A percentile compares a stretch with the other conserved stretches of the same genome.
phyloP scores from a whole-genome alignment of 2,113 vertebrate species.

The Capricornis sumatraensis region DNA sequence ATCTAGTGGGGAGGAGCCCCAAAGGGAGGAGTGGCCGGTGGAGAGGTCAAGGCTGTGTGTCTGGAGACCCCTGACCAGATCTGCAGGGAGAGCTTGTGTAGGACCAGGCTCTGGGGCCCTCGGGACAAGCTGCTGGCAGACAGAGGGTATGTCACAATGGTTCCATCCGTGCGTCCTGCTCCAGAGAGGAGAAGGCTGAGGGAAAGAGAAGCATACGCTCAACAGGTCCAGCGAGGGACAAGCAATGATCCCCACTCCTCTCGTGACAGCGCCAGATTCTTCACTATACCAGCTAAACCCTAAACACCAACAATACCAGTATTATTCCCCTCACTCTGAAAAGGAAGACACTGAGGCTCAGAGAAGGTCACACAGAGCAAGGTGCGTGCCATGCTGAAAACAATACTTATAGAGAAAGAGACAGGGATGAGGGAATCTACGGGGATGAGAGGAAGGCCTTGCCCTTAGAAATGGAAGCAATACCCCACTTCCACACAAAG shows the following conservation, averaged over 20 bases:
- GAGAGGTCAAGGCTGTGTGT: neutral
- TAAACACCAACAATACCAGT: neutral
- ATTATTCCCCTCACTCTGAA: neutral
- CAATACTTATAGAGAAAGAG: neutral
- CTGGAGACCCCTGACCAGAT: neutral
- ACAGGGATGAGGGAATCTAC: neutral
- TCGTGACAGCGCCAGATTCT: neutral
- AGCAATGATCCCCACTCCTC: neutral
- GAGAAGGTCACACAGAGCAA: neutral
- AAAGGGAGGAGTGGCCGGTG: neutral
- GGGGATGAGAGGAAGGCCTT: neutral
- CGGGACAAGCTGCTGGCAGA: neutral
- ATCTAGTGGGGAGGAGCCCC: neutral
- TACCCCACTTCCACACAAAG: too few relatives aligned
- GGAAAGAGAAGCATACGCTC: rapidly evolving
- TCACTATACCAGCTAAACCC: neutral
- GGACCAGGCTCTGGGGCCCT: neutral
- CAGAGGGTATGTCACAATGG: neutral
- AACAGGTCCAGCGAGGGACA: neutral
- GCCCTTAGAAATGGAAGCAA: neutral
- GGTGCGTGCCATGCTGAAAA: neutral
- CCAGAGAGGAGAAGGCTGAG: neutral
- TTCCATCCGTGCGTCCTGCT: neutral
- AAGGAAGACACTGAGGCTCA: neutral
- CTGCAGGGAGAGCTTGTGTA: neutral